Evolutionary conservation across 2,113 vertebrate genomes (phyloP).

Genomic region (Numenius arquata): DNA sequence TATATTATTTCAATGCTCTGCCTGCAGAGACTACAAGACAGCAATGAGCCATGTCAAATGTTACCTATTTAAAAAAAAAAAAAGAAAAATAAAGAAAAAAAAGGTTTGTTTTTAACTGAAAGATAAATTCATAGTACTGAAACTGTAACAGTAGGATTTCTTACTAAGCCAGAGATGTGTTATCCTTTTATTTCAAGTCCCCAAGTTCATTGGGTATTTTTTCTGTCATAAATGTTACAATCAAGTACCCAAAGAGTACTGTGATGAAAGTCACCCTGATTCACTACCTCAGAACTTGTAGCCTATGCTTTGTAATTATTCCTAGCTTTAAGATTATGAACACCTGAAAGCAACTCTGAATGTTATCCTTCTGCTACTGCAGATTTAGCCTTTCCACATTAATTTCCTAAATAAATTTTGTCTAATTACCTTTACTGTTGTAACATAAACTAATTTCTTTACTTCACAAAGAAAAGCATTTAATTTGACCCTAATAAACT

Average conservation of each 20-base stretch:
- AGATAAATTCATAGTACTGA: constrained; percentile 18
- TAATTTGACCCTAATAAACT: constrained; percentile 3
- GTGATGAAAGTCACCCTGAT: not conserved
- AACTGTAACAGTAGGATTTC: not conserved
- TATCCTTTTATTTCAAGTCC: constrained; percentile 21
- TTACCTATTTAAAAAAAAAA: not conserved
- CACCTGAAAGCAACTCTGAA: constrained; percentile 37
- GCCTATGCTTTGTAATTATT: not conserved
- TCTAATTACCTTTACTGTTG: not conserved
- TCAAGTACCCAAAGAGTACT: not conserved
- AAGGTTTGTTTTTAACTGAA: not conserved
- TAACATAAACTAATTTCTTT: not conserved
- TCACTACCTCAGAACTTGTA: constrained; percentile 42
- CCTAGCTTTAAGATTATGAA: not conserved
- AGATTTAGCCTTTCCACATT: not conserved
- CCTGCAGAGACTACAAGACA: not conserved
- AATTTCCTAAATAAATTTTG: not conserved
- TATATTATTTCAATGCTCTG: constrained; percentile 12
- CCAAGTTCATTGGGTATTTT: not conserved
- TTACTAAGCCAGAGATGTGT: not conserved
- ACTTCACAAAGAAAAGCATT: not conserved
- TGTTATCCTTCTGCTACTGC: not conserved
- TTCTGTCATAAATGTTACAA: not conserved
- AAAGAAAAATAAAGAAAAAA: too few relatives aligned
- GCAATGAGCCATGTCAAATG: not conserved